Percentiles rank a stretch among this genome's conserved stretches.
Evolutionary conservation across 2,113 vertebrate species (phyloP).

Genomic region (Brevimyrus niger): DNA sequence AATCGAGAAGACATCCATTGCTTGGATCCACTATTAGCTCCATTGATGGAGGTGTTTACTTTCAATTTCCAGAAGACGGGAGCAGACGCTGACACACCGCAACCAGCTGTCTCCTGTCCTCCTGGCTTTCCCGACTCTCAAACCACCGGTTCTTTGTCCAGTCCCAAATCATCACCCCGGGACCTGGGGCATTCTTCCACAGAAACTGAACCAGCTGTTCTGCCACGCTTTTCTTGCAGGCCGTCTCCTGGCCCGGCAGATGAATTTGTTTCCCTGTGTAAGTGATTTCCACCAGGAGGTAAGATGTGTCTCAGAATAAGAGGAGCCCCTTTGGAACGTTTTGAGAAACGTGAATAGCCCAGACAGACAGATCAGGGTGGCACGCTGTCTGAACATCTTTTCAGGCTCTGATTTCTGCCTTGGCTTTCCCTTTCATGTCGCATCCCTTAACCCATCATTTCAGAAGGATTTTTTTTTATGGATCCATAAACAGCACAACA

Average conservation of each 20-base stretch:
- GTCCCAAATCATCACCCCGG: neutral
- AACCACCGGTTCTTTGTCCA: neutral
- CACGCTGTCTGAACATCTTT: neutral
- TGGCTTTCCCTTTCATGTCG: neutral
- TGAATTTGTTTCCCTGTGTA: constrained; percentile 25
- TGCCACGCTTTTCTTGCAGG: neutral
- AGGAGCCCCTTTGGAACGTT: neutral
- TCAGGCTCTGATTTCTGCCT: neutral
- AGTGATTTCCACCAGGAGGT: constrained; percentile 21
- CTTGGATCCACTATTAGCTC: neutral
- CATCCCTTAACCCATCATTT: neutral
- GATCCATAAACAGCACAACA: neutral
- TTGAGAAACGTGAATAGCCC: neutral
- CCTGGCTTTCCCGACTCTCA: neutral
- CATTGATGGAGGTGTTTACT: neutral
- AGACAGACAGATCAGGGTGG: neutral
- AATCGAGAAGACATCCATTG: neutral
- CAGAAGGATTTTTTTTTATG: neutral
- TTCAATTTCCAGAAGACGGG: neutral
- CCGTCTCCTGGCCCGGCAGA: neutral
- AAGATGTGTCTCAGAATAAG: constrained; percentile 18
- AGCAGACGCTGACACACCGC: neutral
- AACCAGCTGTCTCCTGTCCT: neutral
- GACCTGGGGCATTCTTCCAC: constrained; percentile 8
- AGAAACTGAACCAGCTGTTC: constrained; percentile 15